Conservation (phyloP, 2,113 vertebrate genomes). For the Theristicus caerulescens region DNA sequence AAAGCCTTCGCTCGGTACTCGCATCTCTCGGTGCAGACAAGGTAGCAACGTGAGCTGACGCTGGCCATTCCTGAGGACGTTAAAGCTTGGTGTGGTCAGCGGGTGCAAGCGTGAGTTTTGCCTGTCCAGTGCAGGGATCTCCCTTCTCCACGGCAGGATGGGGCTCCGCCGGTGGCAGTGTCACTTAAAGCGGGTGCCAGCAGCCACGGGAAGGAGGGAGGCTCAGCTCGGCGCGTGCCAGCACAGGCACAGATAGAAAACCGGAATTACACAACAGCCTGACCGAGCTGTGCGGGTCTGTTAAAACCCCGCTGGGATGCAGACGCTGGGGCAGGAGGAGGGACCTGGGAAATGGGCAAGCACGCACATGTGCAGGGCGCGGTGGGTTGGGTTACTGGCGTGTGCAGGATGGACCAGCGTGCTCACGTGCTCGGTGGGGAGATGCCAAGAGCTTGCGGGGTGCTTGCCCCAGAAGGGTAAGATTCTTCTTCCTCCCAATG, state of each 20-base stretch:
- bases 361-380: accelerated
- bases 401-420: neutral
- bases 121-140: neutral
- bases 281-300: accelerated
- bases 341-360: neutral
- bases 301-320: neutral
- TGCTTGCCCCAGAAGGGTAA: neutral
- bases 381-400: neutral
- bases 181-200: neutral
- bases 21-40: neutral
- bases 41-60: neutral
- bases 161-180: neutral
- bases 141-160: neutral
- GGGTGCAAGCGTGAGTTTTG: neutral
- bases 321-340: neutral
- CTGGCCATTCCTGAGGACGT: accelerated
- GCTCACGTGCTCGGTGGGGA: accelerated
- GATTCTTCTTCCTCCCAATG: neutral
- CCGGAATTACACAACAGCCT: neutral
- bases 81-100: neutral
- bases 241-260: neutral
- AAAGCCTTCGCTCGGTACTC: neutral
- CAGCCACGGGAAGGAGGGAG: neutral
- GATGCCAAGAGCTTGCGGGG: neutral
- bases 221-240: neutral